Conservation (phyloP, 2,113 vertebrate species). For the Gambusia affinis region DNA sequence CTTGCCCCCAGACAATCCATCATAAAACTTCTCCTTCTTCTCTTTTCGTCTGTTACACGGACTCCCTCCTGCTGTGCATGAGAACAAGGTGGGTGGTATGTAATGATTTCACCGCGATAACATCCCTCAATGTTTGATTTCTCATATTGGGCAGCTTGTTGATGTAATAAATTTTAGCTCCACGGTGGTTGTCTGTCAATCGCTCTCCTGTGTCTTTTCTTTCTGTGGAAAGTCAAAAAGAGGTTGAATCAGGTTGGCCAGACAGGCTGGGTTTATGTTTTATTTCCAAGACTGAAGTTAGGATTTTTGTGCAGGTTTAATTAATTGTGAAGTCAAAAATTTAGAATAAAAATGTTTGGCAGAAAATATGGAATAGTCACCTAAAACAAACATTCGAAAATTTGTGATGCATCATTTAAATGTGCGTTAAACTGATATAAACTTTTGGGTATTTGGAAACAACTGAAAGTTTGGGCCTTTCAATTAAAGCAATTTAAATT, state of each 20-base stretch:
- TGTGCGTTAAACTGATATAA: no score
- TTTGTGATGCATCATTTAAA: no score
- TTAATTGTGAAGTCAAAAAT: background rate
- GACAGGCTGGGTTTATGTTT: conserved; percentile 39
- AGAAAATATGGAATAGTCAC: background rate
- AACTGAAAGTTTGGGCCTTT: background rate
- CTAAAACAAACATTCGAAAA: background rate
- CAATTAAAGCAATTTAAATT: background rate
- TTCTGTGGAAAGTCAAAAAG: conserved; percentile 8
- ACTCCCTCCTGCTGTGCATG: conserved; percentile 55
- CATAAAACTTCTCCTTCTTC: conserved; percentile 42
- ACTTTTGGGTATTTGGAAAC: no score
- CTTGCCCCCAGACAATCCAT: conserved; percentile 34
- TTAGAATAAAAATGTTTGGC: background rate
- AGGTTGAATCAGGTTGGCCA: conserved; percentile 11
- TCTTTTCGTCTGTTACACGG: conserved; percentile 10
- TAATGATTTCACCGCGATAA: conserved; percentile 63
- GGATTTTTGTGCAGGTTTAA: conserved; percentile 13
- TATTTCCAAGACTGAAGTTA: conserved; percentile 16
- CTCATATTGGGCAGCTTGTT: conserved; percentile 73
- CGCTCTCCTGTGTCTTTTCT: conserved; percentile 30
- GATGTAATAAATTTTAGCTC: conserved; percentile 70
- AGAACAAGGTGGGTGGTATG: conserved; percentile 75
- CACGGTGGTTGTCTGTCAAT: conserved; percentile 64
- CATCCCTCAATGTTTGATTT: conserved; percentile 72